phyloP scores from a whole-genome alignment of 2,888 invertebrate species.

The Heteromyza rotundicornis region DNA sequence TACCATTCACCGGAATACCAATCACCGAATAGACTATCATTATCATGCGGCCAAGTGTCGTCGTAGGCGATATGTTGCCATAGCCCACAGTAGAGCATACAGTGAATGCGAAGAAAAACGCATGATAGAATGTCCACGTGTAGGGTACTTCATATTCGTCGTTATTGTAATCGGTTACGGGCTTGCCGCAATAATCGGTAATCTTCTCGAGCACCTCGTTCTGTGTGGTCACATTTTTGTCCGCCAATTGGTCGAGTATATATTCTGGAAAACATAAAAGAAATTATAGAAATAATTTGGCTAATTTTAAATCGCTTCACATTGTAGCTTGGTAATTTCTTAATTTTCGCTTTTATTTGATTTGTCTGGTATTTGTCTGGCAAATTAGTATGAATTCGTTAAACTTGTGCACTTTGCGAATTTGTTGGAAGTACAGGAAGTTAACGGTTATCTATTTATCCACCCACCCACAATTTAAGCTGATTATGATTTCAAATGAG shows the following conservation, averaged over 20 bases:
- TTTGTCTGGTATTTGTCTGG: no score
- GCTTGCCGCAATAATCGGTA: slow-evolving; percentile 76
- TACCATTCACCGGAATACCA: slow-evolving; percentile 68
- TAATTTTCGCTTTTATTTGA: no score
- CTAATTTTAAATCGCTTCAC: no score
- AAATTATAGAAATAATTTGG: no score
- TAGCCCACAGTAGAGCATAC: slow-evolving; percentile 93
- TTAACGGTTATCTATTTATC: no score
- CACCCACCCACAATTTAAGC: no score
- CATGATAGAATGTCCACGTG: slow-evolving; percentile 90
- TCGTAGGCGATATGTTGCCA: slow-evolving; percentile 87
- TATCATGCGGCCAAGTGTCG: slow-evolving; percentile 77
- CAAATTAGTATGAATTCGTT: no score
- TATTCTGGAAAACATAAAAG: slow-evolving; percentile 44
- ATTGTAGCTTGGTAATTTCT: no score
- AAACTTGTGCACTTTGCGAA: no score
- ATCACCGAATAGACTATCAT: slow-evolving; percentile 88
- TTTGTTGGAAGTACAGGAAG: no score
- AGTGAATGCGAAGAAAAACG: slow-evolving; percentile 89
- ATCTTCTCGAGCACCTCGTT: slow-evolving; percentile 64
- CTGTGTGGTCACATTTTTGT: slow-evolving; percentile 50
- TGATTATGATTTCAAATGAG: no score
- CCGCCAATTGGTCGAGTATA: slow-evolving; percentile 49
- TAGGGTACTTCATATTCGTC: slow-evolving; percentile 68
- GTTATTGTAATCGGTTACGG: slow-evolving; percentile 71